Conservation (phyloP, 2,113 vertebrate species). For the Pelmatolapia mariae region DNA sequence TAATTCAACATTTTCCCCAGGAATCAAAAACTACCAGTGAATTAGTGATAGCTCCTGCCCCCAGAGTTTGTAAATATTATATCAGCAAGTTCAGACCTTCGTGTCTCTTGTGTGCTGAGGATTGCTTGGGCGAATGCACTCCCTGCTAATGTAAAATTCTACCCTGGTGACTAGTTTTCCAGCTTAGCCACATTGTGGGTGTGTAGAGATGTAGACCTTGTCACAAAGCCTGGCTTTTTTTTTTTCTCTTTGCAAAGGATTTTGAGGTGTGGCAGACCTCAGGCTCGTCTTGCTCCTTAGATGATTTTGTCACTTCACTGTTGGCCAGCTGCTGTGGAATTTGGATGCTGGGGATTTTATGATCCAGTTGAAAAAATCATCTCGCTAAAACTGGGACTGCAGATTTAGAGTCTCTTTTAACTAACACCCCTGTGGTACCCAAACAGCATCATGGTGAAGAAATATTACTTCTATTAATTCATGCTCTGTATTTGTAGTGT, state of each 20-base stretch:
- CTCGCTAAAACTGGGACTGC: neutral
- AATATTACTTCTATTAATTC: neutral
- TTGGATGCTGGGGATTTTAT: neutral
- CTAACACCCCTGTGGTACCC: neutral
- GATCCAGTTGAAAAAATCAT: neutral
- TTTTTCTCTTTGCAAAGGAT: neutral
- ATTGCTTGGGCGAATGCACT: neutral
- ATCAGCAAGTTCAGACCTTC: neutral
- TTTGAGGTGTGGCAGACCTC: conserved; percentile 12
- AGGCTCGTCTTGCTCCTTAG: neutral
- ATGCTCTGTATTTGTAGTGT: neutral
- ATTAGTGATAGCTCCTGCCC: conserved; percentile 29
- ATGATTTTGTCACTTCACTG: neutral
- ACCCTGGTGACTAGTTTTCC: neutral
- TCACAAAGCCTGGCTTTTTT: neutral
- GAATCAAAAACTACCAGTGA: conserved; percentile 16
- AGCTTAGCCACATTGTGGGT: neutral
- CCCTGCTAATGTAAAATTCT: neutral
- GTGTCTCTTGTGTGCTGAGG: neutral
- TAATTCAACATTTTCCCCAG: conserved; percentile 17
- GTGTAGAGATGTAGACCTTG: neutral
- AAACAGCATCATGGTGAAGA: neutral
- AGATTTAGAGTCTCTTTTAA: neutral
- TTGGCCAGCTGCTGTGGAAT: neutral
- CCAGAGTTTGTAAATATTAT: conserved; percentile 22